Base-by-base conservation (phyloP, 1,140 invertebrate genomes). In the Drosophila malerkotliana region DNA sequence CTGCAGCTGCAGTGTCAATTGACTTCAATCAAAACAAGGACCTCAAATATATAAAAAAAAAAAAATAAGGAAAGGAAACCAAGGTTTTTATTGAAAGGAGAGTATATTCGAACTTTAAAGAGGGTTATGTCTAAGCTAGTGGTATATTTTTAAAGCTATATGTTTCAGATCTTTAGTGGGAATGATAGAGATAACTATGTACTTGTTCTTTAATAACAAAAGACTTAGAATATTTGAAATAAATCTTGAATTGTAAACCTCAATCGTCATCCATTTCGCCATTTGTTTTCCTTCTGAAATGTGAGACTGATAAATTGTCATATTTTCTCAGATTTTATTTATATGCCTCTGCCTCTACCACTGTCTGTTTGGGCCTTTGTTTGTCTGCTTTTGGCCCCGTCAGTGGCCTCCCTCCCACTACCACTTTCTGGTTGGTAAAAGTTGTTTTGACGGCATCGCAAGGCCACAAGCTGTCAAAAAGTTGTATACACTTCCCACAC, bases 391-490 rank as follows among this genome's bases (percentile, higher is more conserved):
- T 37, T 2, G 12, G 8, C 37, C 26, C 8, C 8, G 52, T 53
- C 34, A 10, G 10, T 3, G 34, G 10, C 4, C 34, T 18, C 21
- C 30, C 21, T 7, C 14, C 14, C 8, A 9, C 56, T 12, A 10
- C n/a, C 56, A 1, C 6, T 28, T n/a, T 48, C 21, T 26, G 21
- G 15, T 21, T 15, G 26, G 15, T 24, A 26, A 56, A 69, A 68
- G 51, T 68, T 57, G 66, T 68, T 68, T 56, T 68, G 63, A 68
- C 63, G 63, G 66, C 18, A 26, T 32, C 41, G 5, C 64, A 47
- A 64, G 48, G 59, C 64, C 39, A 47, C 34, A 24, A 14, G 63
- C 66, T 69, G 66, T 69, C 66, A 69, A 57, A 37, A 69, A 68
- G 63, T 69, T 69, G 54, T 68, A 56, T 47, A 49, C n/a, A n/a